A percentile compares a stretch with the other conserved stretches of the same genome.
phyloP scores from a whole-genome alignment of 2,888 invertebrate species.

The Polydrusus pterygomalis region DNA sequence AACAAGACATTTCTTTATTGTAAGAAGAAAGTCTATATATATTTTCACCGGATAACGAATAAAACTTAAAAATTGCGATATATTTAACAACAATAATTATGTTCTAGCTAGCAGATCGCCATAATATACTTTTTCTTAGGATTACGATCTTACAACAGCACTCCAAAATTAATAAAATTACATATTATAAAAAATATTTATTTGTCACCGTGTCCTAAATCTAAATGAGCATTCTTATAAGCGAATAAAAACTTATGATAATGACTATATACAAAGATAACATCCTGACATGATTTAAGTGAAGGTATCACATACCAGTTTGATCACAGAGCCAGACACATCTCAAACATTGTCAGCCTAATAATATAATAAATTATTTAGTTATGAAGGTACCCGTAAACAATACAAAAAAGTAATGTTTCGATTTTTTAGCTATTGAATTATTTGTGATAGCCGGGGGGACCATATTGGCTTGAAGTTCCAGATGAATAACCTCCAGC shows the following conservation, averaged over 20 bases:
- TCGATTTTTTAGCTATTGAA: constrained; percentile 29
- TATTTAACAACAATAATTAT: too few relatives aligned
- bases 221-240: constrained; percentile 57
- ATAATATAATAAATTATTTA: constrained; percentile 48
- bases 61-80: too few relatives aligned
- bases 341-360: constrained; percentile 56
- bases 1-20: too few relatives aligned
- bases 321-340: constrained; percentile 56
- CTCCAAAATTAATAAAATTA: constrained; percentile 30
- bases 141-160: neutral
- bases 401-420: constrained; percentile 13
- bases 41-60: too few relatives aligned
- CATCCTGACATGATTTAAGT: constrained; percentile 50
- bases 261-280: constrained; percentile 55
- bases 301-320: constrained; percentile 58
- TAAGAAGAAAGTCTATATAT: too few relatives aligned
- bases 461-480: constrained; percentile 60
- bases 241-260: constrained; percentile 47
- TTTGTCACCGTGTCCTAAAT: constrained; percentile 63
- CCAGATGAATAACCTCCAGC: constrained; percentile 53
- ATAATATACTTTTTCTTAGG: too few relatives aligned
- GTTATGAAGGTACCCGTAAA: constrained; percentile 37
- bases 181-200: constrained; percentile 54
- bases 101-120: too few relatives aligned
- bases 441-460: constrained; percentile 61